phyloP scores from a whole-genome alignment of 1,140 invertebrate species.

The Neuroterus valhalla region DNA sequence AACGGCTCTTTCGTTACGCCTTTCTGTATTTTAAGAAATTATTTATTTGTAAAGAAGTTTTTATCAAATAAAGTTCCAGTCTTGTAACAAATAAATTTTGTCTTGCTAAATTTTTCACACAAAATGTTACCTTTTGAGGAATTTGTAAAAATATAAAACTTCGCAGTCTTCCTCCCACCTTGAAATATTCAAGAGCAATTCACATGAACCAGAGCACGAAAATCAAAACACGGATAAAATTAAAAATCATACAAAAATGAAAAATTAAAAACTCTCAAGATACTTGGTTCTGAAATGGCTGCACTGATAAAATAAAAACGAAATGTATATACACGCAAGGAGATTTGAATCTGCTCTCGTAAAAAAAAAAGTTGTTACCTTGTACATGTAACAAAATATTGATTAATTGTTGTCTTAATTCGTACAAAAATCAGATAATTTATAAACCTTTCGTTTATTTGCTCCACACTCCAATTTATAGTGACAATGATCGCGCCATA shows the following conservation, averaged over 20 bases:
- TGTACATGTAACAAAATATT: background rate
- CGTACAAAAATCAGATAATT: slow-evolving; percentile 14
- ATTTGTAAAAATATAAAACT: too few species aligned
- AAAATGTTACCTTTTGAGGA: too few species aligned
- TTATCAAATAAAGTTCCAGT: slow-evolving; percentile 13
- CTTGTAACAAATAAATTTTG: slow-evolving; percentile 1
- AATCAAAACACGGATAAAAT: too few species aligned
- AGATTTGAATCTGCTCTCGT: background rate
- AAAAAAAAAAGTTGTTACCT: background rate
- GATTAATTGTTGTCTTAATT: slow-evolving; percentile 7
- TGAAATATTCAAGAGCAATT: too few species aligned
- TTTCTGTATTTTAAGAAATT: slow-evolving; percentile 20
- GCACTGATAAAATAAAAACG: background rate
- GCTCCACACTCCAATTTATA: slow-evolving; percentile 4
- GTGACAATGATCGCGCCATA: background rate
- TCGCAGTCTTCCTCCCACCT: too few species aligned
- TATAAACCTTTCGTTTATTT: background rate
- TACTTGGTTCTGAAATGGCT: too few species aligned
- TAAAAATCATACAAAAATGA: too few species aligned
- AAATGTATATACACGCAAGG: background rate
- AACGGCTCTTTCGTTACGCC: background rate
- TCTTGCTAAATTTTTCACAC: background rate
- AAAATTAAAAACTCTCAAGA: too few species aligned
- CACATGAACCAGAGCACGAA: too few species aligned
- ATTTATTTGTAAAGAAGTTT: slow-evolving; percentile 26